phyloP scores from a whole-genome alignment of 2,888 invertebrate species.

The Rhimphoctona megacephalus region DNA sequence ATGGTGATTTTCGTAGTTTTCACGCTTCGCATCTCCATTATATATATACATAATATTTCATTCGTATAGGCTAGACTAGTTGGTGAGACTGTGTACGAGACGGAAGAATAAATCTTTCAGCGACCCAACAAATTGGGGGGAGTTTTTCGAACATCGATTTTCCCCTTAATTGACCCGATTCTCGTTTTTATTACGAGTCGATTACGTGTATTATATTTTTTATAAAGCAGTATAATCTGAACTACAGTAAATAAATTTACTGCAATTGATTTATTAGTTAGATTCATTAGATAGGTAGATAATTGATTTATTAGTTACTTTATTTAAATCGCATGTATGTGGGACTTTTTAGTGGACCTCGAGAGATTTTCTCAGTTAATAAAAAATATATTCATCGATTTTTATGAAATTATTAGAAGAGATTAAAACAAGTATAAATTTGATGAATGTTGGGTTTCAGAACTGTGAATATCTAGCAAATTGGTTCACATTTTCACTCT shows the following conservation, averaged over 20 bases:
- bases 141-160: slow-evolving; percentile 38
- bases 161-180: slow-evolving; percentile 46
- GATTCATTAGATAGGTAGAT: no score
- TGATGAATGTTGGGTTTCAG: not conserved
- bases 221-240: not conserved
- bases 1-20: slow-evolving; percentile 76
- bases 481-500: slow-evolving; percentile 7
- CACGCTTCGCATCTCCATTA: slow-evolving; percentile 56
- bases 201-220: not conserved
- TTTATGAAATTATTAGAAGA: not conserved
- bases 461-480: not conserved
- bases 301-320: no score
- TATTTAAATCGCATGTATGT: not conserved
- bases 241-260: not conserved
- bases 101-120: slow-evolving; percentile 74
- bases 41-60: slow-evolving; percentile 27
- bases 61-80: slow-evolving; percentile 29
- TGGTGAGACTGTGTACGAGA: slow-evolving; percentile 23
- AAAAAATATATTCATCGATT: not conserved
- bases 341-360: no score
- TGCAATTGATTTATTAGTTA: not conserved
- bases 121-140: slow-evolving; percentile 58
- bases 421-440: not conserved
- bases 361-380: no score
- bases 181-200: slow-evolving; percentile 5